phyloP scores from a whole-genome alignment of 2,797 vertebrate genomes.

The Xyrichtys novacula region DNA sequence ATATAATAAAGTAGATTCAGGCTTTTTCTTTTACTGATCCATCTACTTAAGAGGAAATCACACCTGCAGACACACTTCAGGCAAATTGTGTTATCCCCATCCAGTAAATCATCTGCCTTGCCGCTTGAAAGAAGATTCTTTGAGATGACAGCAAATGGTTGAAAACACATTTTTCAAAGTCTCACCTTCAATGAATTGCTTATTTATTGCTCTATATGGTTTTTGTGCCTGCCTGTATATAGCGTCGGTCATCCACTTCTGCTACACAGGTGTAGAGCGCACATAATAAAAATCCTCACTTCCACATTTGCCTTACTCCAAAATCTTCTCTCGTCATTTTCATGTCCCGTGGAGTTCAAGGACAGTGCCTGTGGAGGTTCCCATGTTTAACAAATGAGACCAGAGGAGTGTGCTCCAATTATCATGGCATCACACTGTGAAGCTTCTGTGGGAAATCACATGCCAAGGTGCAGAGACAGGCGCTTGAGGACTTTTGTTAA shows the following conservation, averaged over 20 bases:
- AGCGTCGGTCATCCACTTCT: neutral
- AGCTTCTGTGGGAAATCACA: slow-evolving; percentile 1
- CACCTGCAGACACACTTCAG: slow-evolving; percentile 9
- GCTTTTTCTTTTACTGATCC: neutral
- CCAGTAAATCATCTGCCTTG: slow-evolving; percentile 3
- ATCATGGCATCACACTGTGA: neutral
- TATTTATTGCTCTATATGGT: neutral
- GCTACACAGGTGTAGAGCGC: neutral
- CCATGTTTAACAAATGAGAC: slow-evolving; percentile 9
- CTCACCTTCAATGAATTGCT: neutral
- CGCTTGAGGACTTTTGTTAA: slow-evolving; percentile 5
- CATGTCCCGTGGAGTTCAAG: slow-evolving; percentile 13
- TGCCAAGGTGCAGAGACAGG: neutral
- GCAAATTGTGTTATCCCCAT: slow-evolving; percentile 6
- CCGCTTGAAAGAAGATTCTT: neutral
- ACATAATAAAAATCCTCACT: neutral
- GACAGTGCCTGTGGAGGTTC: slow-evolving; percentile 4
- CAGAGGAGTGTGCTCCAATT: slow-evolving; percentile 9
- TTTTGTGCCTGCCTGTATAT: neutral
- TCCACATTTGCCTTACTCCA: neutral
- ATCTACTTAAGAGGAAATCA: neutral
- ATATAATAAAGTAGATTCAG: neutral
- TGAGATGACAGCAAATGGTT: neutral
- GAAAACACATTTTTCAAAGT: neutral
- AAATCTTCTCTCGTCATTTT: neutral